Conservation (phyloP, 2,888 invertebrate genomes). For the Drosophila cracens region DNA sequence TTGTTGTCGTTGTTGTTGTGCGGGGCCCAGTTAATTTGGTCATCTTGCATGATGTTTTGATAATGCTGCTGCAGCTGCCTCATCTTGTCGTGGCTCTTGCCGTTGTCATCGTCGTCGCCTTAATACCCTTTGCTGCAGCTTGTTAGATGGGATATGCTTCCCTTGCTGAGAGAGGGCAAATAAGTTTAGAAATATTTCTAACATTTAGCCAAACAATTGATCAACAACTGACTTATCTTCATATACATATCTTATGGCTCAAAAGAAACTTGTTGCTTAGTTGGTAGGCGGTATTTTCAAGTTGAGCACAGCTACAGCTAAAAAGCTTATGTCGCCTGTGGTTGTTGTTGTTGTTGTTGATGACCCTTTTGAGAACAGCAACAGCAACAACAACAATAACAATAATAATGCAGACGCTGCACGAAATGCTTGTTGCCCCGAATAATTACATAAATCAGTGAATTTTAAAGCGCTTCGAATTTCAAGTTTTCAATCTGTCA, state of each 20-base stretch:
- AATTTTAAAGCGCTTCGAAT: slow-evolving; percentile 80
- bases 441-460: slow-evolving; percentile 82
- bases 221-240: not conserved
- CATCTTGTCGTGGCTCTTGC: slow-evolving; percentile 34
- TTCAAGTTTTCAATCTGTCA: slow-evolving; percentile 78
- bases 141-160: not conserved
- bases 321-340: not conserved
- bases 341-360: not conserved
- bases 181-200: not conserved
- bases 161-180: too few relatives aligned
- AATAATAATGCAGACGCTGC: slow-evolving; percentile 34
- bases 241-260: not conserved
- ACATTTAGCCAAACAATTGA: not conserved
- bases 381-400: slow-evolving; percentile 11
- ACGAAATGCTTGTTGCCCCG: slow-evolving; percentile 79
- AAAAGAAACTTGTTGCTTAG: not conserved
- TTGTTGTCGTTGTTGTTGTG: slow-evolving; percentile 13
- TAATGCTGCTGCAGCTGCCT: slow-evolving; percentile 63
- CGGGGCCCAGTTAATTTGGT: slow-evolving; percentile 77
- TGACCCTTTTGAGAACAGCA: slow-evolving; percentile 8
- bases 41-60: slow-evolving; percentile 83
- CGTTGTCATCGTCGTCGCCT: slow-evolving; percentile 23
- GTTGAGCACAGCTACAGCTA: not conserved
- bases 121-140: slow-evolving; percentile 26
- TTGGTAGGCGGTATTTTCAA: slow-evolving; percentile 17